phyloP scores from a whole-genome alignment of 1,140 invertebrate genomes.

The Tetramorium parvispinum region DNA sequence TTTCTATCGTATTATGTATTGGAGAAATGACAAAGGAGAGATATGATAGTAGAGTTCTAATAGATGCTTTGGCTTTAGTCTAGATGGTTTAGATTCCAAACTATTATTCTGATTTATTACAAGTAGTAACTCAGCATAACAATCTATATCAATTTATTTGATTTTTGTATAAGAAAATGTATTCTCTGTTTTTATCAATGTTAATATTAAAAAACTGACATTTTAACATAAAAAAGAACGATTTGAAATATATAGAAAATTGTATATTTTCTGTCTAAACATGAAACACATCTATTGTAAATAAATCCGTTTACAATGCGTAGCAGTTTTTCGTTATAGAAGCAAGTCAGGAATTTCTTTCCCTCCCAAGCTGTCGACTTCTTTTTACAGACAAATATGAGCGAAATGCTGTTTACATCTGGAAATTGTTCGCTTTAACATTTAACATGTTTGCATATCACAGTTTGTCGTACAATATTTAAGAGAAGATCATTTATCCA shows the following conservation, averaged over 20 bases:
- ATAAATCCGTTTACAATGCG: neutral
- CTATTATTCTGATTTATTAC: neutral
- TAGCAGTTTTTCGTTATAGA: neutral
- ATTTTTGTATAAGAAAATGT: neutral
- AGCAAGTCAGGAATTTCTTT: neutral
- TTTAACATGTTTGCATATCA: neutral
- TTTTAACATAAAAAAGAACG: neutral
- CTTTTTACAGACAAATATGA: constrained; percentile 8
- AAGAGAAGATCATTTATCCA: neutral
- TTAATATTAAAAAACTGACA: neutral
- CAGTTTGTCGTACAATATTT: neutral
- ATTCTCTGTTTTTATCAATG: neutral
- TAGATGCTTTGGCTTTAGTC: neutral
- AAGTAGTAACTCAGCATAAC: neutral
- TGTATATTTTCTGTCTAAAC: neutral
- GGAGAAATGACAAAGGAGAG: neutral
- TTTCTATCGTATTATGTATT: neutral
- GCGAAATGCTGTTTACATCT: neutral
- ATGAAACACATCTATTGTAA: neutral
- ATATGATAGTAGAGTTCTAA: neutral
- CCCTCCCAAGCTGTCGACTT: neutral
- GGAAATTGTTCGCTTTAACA: neutral
- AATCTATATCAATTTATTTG: neutral
- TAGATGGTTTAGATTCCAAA: neutral
- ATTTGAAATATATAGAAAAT: neutral